These are phyloP conservation scores for Montifringilla adamsi DNA, from an alignment of 2,113 vertebrate genomes.

Conservation along the genomic window DNA sequence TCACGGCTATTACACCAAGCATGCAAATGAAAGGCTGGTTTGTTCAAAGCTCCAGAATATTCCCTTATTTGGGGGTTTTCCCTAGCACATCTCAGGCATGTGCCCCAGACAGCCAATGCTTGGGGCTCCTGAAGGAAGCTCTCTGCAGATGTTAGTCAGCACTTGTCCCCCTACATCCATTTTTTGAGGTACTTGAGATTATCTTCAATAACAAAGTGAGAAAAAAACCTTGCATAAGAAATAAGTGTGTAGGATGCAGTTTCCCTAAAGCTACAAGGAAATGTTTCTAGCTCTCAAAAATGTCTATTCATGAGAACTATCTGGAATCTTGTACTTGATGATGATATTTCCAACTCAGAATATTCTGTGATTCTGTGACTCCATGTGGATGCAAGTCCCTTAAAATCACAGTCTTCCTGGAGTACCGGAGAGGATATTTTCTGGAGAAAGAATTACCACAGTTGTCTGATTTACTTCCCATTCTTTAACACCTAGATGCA, in stretches of 20 bases:
- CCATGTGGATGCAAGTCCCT: background rate
- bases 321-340: background rate
- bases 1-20: background rate
- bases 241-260: background rate
- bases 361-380: background rate
- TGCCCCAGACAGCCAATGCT: background rate
- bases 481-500: background rate
- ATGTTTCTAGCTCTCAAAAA: background rate
- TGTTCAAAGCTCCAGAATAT: background rate
- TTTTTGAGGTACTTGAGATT: background rate
- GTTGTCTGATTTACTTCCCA: background rate
- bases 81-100: background rate
- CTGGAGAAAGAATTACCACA: background rate
- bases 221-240: constrained; percentile 17
- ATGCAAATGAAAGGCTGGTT: background rate
- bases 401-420: background rate
- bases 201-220: background rate
- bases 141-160: background rate
- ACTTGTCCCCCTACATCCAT: background rate
- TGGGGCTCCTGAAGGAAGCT: background rate
- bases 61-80: background rate
- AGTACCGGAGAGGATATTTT: background rate
- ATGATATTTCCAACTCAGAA: background rate
- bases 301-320: background rate
- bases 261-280: background rate